A percentile compares a stretch with the other conserved stretches of the same genome.
Conservation (phyloP, 1,140 invertebrate genomes). For the Cyclina sinensis region DNA sequence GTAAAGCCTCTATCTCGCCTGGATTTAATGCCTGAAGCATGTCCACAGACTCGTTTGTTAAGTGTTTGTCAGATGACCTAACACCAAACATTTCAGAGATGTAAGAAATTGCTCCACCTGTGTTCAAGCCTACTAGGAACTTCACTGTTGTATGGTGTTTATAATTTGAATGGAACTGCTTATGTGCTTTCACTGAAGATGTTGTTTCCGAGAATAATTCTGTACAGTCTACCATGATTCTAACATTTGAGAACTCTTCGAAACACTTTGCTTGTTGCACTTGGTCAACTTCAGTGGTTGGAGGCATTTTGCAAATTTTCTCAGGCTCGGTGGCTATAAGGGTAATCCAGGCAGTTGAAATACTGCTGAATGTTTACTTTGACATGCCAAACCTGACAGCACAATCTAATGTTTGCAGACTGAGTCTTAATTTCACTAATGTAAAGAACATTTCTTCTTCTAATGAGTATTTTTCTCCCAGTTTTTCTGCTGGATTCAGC, state of each 20-base stretch:
- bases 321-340: neutral
- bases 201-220: constrained; percentile 34
- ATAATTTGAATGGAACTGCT: constrained; percentile 29
- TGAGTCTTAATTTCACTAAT: neutral
- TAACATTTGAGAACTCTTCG: constrained; percentile 25
- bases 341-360: neutral
- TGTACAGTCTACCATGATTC: constrained; percentile 46
- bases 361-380: neutral
- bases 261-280: constrained; percentile 20
- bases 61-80: constrained; percentile 11
- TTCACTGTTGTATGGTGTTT: constrained; percentile 51
- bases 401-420: neutral
- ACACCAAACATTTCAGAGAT: constrained; percentile 44
- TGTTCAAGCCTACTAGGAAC: constrained; percentile 34
- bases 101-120: constrained; percentile 12
- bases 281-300: too few relatives aligned
- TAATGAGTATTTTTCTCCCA: neutral
- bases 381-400: neutral
- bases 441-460: constrained; percentile 9
- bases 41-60: constrained; percentile 46
- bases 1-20: constrained; percentile 45
- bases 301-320: neutral
- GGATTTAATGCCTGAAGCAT: constrained; percentile 8
- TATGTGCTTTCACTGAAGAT: constrained; percentile 4
- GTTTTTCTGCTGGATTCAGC: neutral